phyloP scores from a whole-genome alignment of 1,140 invertebrate genomes.

The Drosophila repleta region DNA sequence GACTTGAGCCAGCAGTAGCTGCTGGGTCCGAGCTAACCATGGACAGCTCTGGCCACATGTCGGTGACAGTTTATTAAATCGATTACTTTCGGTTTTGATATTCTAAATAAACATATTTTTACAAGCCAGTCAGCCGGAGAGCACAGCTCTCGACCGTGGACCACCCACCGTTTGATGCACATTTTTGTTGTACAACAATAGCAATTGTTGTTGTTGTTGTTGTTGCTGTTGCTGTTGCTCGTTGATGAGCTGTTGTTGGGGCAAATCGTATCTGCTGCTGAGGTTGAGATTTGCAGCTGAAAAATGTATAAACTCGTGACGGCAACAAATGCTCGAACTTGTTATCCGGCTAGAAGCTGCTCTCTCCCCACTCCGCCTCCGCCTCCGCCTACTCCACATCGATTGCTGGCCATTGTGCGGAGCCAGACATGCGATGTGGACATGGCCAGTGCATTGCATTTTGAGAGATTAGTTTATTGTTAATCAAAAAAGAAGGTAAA shows the following conservation, averaged over 20 bases:
- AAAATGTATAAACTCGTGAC: slow-evolving; percentile 66
- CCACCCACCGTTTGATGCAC: slow-evolving; percentile 61
- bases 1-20: slow-evolving; percentile 68
- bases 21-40: slow-evolving; percentile 11
- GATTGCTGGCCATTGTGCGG: neutral
- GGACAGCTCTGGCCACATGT: slow-evolving; percentile 66
- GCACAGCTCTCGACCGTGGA: slow-evolving; percentile 12
- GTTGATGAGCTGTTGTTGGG: slow-evolving; percentile 30
- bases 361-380: neutral
- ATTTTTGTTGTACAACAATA: slow-evolving; percentile 20
- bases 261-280: slow-evolving; percentile 26
- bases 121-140: slow-evolving; percentile 21
- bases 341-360: slow-evolving; percentile 12
- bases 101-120: slow-evolving; percentile 83
- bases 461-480: slow-evolving; percentile 71
- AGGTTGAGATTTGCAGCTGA: slow-evolving; percentile 53
- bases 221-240: slow-evolving; percentile 19
- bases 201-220: slow-evolving; percentile 16
- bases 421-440: slow-evolving; percentile 26
- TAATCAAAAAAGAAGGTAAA: slow-evolving; percentile 66
- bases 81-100: slow-evolving; percentile 83
- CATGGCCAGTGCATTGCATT: slow-evolving; percentile 29
- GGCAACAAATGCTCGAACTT: slow-evolving; percentile 39
- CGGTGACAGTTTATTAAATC: slow-evolving; percentile 84
- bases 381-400: neutral